Percentiles rank a stretch among this genome's conserved stretches.
Evolutionary conservation across 2,113 vertebrate species (phyloP).

Genomic region (Corythornis vintsioides): DNA sequence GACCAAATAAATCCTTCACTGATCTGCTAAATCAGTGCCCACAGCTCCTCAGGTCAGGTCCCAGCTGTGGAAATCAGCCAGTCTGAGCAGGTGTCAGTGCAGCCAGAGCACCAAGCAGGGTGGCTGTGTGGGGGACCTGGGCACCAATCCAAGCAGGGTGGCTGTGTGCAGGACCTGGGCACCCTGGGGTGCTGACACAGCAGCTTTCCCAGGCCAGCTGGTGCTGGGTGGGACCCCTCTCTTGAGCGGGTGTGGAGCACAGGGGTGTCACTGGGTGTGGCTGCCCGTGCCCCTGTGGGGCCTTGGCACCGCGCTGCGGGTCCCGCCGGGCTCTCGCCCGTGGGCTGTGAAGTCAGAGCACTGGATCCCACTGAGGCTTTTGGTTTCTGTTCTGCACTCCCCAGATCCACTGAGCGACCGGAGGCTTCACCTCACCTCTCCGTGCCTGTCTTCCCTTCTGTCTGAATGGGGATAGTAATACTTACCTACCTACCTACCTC

Average conservation of each 20-base stretch:
- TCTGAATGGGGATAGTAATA: conserved; percentile 40
- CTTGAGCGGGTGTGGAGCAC: too few relatives aligned
- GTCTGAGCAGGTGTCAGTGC: not conserved
- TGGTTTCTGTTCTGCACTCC: conserved; percentile 44
- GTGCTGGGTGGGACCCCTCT: too few relatives aligned
- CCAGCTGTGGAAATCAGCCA: not conserved
- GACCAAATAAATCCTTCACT: not conserved
- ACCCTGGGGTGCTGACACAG: too few relatives aligned
- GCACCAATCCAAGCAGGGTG: not conserved
- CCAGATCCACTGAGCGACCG: not conserved
- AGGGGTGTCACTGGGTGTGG: too few relatives aligned
- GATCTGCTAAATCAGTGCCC: not conserved
- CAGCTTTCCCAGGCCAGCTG: too few relatives aligned
- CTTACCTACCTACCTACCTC: conserved; percentile 63
- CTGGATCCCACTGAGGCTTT: conserved; percentile 34
- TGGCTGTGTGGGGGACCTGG: not conserved
- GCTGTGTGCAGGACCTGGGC: too few relatives aligned
- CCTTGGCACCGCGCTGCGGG: too few relatives aligned
- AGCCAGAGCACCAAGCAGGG: not conserved
- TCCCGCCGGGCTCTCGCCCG: not conserved
- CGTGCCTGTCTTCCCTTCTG: conserved; percentile 28
- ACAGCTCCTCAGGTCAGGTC: not conserved
- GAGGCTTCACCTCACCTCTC: conserved; percentile 52
- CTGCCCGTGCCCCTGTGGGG: too few relatives aligned
- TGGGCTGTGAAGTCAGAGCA: conserved; percentile 33